Evolutionary conservation across 2,888 invertebrate genomes (phyloP).

Genomic region (Scaptodrosophila latifasciaeformis): DNA sequence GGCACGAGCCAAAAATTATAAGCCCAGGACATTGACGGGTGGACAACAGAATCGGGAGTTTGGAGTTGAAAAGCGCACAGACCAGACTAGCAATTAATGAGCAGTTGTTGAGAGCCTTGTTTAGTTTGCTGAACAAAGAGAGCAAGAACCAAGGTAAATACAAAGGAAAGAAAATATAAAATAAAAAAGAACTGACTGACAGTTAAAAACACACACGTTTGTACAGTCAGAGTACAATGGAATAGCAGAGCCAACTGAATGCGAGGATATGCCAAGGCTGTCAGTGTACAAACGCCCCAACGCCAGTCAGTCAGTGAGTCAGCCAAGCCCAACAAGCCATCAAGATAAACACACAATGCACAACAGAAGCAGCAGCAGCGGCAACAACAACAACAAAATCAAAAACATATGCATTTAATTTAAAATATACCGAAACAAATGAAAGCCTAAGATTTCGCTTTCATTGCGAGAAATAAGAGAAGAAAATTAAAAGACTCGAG

Average conservation of each 20-base stretch:
- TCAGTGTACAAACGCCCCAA: conserved; percentile 10
- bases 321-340: conserved; percentile 15
- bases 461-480: conserved; percentile 44
- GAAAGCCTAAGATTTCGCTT: conserved; percentile 67
- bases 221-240: too few species aligned
- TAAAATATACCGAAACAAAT: conserved; percentile 38
- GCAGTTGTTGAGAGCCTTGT: conserved; percentile 46
- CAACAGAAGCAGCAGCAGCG: conserved; percentile 11
- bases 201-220: too few species aligned
- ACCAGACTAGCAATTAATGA: conserved; percentile 59
- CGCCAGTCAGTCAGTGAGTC: background rate
- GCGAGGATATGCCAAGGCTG: conserved; percentile 2
- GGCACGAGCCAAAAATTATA: conserved; percentile 64
- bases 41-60: conserved; percentile 10
- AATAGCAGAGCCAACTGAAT: too few species aligned
- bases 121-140: conserved; percentile 32
- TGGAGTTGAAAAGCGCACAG: conserved; percentile 46
- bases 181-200: conserved; percentile 44
- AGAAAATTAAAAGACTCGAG: too few species aligned
- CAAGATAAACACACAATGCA: conserved; percentile 20
- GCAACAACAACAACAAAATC: background rate
- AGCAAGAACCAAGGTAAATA: background rate
- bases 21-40: conserved; percentile 14
- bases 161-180: conserved; percentile 20
- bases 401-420: conserved; percentile 62